phyloP scores from a whole-genome alignment of 2,888 invertebrate species.

The Baronia brevicornis region DNA sequence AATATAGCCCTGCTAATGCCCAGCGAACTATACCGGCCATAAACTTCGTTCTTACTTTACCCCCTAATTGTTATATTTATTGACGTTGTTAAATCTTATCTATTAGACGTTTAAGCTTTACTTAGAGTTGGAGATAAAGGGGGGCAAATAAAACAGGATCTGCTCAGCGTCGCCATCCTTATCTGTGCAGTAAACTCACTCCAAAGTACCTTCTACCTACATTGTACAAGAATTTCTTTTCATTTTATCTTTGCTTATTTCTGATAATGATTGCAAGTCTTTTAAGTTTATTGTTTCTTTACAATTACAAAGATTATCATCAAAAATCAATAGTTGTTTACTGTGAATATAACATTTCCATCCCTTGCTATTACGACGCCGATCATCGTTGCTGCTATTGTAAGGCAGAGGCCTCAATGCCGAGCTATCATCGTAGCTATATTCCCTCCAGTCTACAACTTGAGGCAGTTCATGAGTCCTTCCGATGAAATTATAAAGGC shows the following conservation, averaged over 20 bases:
- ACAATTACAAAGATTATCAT: too few relatives aligned
- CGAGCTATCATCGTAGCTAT: too few relatives aligned
- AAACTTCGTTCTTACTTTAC: constrained; percentile 33
- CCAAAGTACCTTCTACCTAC: constrained; percentile 5
- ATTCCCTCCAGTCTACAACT: too few relatives aligned
- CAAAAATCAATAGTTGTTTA: too few relatives aligned
- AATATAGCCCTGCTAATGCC: constrained; percentile 21
- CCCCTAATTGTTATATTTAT: constrained; percentile 51
- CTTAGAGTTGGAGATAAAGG: constrained; percentile 23
- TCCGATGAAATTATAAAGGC: too few relatives aligned
- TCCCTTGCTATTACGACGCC: too few relatives aligned
- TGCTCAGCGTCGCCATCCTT: constrained; percentile 11
- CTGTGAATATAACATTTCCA: too few relatives aligned
- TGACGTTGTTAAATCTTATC: constrained; percentile 43
- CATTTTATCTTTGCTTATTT: constrained; percentile 6
- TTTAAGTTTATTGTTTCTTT: too few relatives aligned
- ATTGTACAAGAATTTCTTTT: constrained; percentile 3
- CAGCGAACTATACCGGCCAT: constrained; percentile 27
- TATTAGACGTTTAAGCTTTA: constrained; percentile 20
- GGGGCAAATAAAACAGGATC: constrained; percentile 18
- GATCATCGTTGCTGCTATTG: too few relatives aligned
- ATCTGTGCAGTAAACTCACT: constrained; percentile 17
- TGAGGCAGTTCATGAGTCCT: too few relatives aligned
- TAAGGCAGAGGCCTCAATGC: too few relatives aligned
- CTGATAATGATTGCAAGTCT: constrained; percentile 10